Evolutionary conservation across 2,113 vertebrate species (phyloP).

Genomic region (Meleagris gallopavo): DNA sequence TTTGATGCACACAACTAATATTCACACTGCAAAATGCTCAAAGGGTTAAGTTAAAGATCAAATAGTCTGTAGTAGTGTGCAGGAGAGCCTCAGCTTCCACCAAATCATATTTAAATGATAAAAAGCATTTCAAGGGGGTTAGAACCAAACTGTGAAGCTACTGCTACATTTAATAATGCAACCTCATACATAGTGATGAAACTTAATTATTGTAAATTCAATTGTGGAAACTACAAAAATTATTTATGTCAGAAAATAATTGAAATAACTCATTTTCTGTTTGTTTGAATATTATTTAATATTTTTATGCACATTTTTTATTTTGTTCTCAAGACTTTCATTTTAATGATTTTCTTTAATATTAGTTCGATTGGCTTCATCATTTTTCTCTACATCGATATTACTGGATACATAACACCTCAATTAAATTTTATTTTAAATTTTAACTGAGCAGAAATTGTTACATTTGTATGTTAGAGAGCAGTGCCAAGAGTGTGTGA

Average conservation of each 20-base stretch:
- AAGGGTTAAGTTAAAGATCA: slow-evolving; percentile 72
- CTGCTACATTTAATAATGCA: slow-evolving; percentile 68
- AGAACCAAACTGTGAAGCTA: slow-evolving; percentile 51
- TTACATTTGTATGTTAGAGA: background rate
- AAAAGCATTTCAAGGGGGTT: slow-evolving; percentile 47
- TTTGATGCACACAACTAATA: background rate
- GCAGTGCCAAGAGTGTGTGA: background rate
- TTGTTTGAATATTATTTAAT: slow-evolving; percentile 44
- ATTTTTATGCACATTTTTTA: background rate
- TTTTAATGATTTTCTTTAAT: slow-evolving; percentile 1
- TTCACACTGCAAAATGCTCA: slow-evolving; percentile 53
- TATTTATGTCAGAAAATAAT: slow-evolving; percentile 64
- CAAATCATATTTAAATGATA: slow-evolving; percentile 63
- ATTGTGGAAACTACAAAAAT: slow-evolving; percentile 53
- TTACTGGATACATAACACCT: background rate
- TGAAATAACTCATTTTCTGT: slow-evolving; percentile 57
- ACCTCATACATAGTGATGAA: slow-evolving; percentile 70
- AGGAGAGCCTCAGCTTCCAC: background rate
- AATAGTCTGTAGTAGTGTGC: slow-evolving; percentile 5
- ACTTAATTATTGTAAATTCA: slow-evolving; percentile 65
- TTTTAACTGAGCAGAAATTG: background rate
- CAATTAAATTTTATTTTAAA: background rate
- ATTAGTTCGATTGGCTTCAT: background rate
- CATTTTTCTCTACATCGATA: background rate
- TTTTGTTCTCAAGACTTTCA: background rate